Evolutionary conservation across 2,797 vertebrate genomes (phyloP).

Genomic region (Morus bassanus): DNA sequence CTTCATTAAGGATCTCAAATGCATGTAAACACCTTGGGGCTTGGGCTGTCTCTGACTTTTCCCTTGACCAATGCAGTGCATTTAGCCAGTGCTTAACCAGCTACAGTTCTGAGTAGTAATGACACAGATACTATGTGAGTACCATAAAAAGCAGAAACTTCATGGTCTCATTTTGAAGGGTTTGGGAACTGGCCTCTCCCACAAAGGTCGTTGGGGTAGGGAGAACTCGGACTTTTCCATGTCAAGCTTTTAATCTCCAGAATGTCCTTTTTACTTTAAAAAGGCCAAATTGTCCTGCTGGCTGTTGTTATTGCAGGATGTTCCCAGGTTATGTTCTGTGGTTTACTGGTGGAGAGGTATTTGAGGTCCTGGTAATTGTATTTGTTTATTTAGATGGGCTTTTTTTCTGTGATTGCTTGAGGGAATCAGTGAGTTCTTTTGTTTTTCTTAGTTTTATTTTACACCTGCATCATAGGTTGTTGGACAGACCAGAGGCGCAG

Average conservation of each 20-base stretch:
- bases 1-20: conserved; percentile 28
- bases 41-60: not conserved
- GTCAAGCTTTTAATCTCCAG: not conserved
- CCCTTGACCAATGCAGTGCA: not conserved
- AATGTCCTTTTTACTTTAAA: not conserved
- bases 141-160: not conserved
- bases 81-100: not conserved
- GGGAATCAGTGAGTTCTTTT: not conserved
- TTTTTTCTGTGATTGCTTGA: not conserved
- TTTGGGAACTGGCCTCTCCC: not conserved
- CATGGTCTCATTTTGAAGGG: not conserved
- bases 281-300: not conserved
- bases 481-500: not conserved
- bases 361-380: not conserved
- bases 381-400: not conserved
- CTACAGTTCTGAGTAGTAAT: not conserved
- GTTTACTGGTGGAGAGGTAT: not conserved
- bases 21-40: conserved; percentile 14
- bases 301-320: not conserved
- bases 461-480: not conserved
- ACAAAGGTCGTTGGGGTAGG: not conserved
- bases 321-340: not conserved
- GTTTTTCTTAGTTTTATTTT: not conserved
- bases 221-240: not conserved
- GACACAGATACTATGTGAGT: not conserved